Base-by-base conservation (phyloP, 2,797 vertebrate species). In the Sarcophilus harrisii region DNA sequence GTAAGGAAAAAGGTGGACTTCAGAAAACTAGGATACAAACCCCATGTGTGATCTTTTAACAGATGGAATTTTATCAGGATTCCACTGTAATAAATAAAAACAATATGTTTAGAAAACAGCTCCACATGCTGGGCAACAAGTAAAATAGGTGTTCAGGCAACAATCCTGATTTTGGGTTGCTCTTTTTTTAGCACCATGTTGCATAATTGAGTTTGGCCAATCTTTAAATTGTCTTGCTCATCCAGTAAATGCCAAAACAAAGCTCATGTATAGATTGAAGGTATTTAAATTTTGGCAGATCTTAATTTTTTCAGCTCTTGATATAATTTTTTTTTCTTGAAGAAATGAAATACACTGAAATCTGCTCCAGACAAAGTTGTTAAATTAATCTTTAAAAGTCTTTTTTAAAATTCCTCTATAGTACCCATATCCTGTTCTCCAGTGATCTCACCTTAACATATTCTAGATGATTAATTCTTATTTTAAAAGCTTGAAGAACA, bases 61-160 rank as follows among this genome's bases (percentile, higher is more conserved):
- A 97, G 96, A 97, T 97, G 96, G 93, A 95, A 97, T 98, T 97
- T 97, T 96, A 97, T 94, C 93, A 58, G 91, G 95, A 97, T 97
- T 98, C 96, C 94, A 97, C 97, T 97, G 90, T 95, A 97, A 97
- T 96, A 98, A 98, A 97, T 97, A 96, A 97, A 87, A 98, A 97
- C 60, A 97, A 54, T 95, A 96, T 93, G 96, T 97, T 98, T 97
- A 98, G 96, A 97, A 97, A 96, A 98, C 91, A 98, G 96, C 93
- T 97, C 91, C 90, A 94, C 90, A 95, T 95, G 87, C 94, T 96
- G 93, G 96, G 97, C 95, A 98, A 98, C 91, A 95, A 96, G 60
- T 94, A 96, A 97, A 96, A 98, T 73, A 97, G 95, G 94, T 94
- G 92, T 96, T 96, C 90, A 95, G 95, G 98, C 90, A 97, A 96